phyloP scores from a whole-genome alignment of 2,113 vertebrate species.

The Micronycteris hirsuta region DNA sequence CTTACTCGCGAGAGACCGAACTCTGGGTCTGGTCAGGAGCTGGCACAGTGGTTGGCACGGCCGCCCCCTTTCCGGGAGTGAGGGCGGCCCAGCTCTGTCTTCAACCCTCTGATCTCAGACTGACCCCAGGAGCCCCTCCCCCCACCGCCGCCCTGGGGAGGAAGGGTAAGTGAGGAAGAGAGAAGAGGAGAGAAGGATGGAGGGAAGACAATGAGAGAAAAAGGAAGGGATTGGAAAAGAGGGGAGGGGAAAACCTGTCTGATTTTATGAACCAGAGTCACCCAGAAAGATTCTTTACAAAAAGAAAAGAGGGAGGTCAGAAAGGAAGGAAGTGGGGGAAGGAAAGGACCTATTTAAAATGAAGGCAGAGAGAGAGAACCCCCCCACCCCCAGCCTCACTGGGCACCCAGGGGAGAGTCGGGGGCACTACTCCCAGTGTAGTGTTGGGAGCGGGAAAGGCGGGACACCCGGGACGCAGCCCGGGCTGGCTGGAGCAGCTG shows the following conservation, averaged over 20 bases:
- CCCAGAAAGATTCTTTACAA: no score
- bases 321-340: background rate
- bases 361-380: background rate
- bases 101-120: background rate
- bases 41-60: background rate
- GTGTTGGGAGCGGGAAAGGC: background rate
- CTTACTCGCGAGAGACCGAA: background rate
- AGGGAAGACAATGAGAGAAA: rapidly evolving
- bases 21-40: background rate
- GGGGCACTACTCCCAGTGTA: no score
- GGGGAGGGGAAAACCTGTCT: no score
- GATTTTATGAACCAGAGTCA: no score
- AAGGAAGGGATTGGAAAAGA: slow-evolving; percentile 54
- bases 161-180: background rate
- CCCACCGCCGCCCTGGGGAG: background rate
- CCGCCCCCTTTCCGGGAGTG: no score
- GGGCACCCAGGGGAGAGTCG: background rate
- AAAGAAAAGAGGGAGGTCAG: background rate
- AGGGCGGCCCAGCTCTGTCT: background rate
- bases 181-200: no score
- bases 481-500: background rate
- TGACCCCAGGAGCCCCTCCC: background rate
- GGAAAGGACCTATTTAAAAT: background rate
- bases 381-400: rapidly evolving
- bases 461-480: background rate